Percentiles rank a stretch among this genome's conserved stretches.
Evolutionary conservation across 1,140 invertebrate genomes (phyloP).

Genomic region (Parapsyche elsis): DNA sequence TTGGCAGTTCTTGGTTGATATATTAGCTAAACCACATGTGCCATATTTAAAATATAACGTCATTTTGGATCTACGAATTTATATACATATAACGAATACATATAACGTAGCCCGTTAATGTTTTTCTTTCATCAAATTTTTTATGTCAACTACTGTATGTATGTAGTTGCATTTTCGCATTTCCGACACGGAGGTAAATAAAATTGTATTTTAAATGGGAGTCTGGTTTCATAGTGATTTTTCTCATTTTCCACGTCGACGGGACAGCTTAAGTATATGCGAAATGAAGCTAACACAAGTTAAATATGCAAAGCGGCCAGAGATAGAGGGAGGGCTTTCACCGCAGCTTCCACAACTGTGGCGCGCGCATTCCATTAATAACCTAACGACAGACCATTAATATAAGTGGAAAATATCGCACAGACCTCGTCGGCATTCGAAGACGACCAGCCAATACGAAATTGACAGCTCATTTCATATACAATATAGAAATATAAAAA

Average conservation of each 20-base stretch:
- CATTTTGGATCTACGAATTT: no score
- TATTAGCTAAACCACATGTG: no score
- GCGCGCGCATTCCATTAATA: slow-evolving; percentile 39
- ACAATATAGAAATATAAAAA: neutral
- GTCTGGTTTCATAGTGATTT: neutral
- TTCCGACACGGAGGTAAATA: no score
- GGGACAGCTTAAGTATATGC: neutral
- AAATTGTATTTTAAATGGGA: no score
- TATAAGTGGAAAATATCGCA: slow-evolving; percentile 43
- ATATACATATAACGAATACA: no score
- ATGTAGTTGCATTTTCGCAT: no score
- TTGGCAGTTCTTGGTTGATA: no score
- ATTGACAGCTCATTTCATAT: neutral
- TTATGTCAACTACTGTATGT: no score
- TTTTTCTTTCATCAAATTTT: no score
- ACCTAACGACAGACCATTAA: slow-evolving; percentile 38
- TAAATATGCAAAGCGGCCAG: slow-evolving; percentile 30
- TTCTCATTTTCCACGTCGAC: neutral
- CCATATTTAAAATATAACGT: no score
- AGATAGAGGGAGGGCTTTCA: neutral
- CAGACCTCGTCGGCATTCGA: neutral
- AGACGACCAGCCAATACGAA: neutral
- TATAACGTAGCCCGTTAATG: no score
- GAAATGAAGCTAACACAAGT: slow-evolving; percentile 6
- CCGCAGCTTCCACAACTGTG: slow-evolving; percentile 7